Evolutionary conservation across 2,113 vertebrate genomes (phyloP).

Genomic region (Oreotrochilus melanogaster): DNA sequence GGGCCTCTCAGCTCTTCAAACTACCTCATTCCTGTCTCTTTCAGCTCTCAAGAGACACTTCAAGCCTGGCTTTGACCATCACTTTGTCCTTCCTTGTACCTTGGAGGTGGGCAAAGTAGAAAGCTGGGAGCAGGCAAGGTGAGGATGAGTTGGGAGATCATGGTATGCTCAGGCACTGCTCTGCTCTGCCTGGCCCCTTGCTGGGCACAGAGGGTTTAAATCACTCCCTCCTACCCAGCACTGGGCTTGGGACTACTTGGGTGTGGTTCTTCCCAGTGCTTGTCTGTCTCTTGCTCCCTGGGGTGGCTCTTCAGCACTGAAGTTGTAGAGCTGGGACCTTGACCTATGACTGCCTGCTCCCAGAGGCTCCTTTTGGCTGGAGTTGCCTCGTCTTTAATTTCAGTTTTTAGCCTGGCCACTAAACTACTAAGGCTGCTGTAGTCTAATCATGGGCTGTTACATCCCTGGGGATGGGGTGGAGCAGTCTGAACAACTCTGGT

Average conservation of each 20-base stretch:
- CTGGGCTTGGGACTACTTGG: not conserved
- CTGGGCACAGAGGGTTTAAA: not conserved
- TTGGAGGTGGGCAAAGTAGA: too few species aligned
- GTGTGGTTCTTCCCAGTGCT: not conserved
- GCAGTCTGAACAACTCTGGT: not conserved
- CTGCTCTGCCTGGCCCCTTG: not conserved
- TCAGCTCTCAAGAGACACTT: not conserved
- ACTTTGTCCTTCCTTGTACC: not conserved
- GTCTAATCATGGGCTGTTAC: not conserved
- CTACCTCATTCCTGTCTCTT: not conserved
- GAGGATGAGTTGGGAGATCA: not conserved
- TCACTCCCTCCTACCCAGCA: not conserved
- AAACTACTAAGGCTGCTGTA: not conserved
- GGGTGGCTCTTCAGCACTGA: not conserved
- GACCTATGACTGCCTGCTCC: fast-evolving
- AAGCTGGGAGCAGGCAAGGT: not conserved
- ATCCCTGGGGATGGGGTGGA: not conserved
- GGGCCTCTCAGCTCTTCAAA: not conserved
- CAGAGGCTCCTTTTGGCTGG: not conserved
- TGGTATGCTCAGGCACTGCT: fast-evolving
- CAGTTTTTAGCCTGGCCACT: not conserved
- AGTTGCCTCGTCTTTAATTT: not conserved
- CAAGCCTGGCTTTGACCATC: not conserved
- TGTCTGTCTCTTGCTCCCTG: not conserved
- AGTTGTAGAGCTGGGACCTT: not conserved